A percentile compares a stretch with the other conserved stretches of the same genome.
These are phyloP conservation scores for Fistularia commersonii DNA, from an alignment of 2,797 vertebrate genomes.

Conservation along the genomic window DNA sequence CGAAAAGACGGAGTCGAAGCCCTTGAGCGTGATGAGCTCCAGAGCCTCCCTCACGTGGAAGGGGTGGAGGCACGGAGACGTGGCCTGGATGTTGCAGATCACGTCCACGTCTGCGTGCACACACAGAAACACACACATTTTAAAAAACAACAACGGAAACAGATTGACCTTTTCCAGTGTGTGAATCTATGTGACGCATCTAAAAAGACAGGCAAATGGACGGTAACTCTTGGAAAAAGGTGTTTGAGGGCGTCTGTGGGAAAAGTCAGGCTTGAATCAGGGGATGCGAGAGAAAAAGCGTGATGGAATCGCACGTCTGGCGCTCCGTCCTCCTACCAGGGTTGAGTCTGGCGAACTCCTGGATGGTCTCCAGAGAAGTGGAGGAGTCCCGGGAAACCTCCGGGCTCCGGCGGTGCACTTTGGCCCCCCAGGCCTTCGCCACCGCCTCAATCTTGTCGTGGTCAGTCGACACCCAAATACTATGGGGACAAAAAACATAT, in stretches of 20 bases:
- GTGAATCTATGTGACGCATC: no score
- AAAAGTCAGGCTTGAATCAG: no score
- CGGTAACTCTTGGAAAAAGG: neutral
- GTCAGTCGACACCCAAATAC: conserved; percentile 95
- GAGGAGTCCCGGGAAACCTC: conserved; percentile 86
- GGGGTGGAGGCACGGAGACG: conserved; percentile 92
- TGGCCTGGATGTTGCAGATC: conserved; percentile 92
- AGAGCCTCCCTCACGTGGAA: conserved; percentile 82
- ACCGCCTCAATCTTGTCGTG: conserved; percentile 87
- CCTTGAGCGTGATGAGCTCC: conserved; percentile 65
- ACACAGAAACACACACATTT: neutral
- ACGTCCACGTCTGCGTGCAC: conserved; percentile 80
- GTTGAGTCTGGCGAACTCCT: conserved; percentile 80
- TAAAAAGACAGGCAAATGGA: neutral
- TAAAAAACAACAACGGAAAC: no score
- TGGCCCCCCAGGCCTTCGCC: conserved; percentile 80
- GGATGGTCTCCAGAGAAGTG: conserved; percentile 86
- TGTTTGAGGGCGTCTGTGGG: no score
- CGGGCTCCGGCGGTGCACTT: conserved; percentile 84
- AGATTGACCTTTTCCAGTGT: no score
- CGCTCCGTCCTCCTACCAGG: no score
- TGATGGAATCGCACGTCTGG: no score
- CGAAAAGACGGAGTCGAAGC: conserved; percentile 88
- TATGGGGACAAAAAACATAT: conserved; percentile 56
- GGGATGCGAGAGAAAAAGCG: no score